Evolutionary conservation across 2,797 vertebrate genomes (phyloP), one percentile per base, ranked within the genome.

Genomic region (Selene dorsalis): DNA sequence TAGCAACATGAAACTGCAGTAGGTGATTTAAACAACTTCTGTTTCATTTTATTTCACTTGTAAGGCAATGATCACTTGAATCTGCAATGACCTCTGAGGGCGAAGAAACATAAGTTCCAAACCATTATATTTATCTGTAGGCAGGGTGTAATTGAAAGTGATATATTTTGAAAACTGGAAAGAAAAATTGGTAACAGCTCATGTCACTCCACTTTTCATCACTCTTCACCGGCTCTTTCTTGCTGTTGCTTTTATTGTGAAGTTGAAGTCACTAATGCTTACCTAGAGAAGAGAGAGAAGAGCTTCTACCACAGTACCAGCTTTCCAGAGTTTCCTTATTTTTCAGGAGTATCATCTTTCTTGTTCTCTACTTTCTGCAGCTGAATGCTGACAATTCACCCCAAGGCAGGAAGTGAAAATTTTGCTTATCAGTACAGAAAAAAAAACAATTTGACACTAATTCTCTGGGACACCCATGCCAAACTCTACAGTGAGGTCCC

Each of bases 401-500:
- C 1, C 22, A 26, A 55, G 52, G 13, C 52, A 55, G 12, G 24
- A 8, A 17, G 2, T 52, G 20, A 53, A 58, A 71, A 22, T 55
- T 13, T 2, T 26, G 8, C 52, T 67, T 6, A 53, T 57, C 24
- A 50, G 30, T 2, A 39, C 41, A 43, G 6, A 30, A 55, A 57
- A n/a, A n/a, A 58, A 43, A 50, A 35, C 4, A 28, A 47, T 3
- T 22, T 8, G 8, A 65, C 55, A 64, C 32, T 48, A 68, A 75
- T 26, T 71, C 48, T 66, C 24, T 24, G 28, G 57, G 39, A 73
- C 45, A 57, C 48, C 24, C 48, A 22, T 4, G 22, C n/a, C 48
- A 50, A n/a, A 13, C n/a, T 22, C 50, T 22, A 24, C 52, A 26
- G 52, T 24, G 6, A 53, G 4, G 22, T 26, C 48, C 48, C 20